Evolutionary conservation across 1,140 invertebrate species (phyloP).

Genomic region (Drosophila auraria): DNA sequence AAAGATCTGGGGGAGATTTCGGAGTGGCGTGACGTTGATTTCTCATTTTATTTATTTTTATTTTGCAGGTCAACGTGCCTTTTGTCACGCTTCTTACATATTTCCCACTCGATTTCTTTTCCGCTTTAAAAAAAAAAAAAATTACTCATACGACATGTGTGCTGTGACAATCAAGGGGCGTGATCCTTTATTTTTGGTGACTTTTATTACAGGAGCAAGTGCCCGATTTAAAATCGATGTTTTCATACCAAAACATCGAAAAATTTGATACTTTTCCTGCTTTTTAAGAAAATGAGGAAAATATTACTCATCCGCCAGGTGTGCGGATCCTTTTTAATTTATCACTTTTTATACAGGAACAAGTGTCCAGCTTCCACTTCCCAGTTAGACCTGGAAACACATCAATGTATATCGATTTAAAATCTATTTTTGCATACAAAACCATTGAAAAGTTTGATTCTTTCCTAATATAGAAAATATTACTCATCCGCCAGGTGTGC

Average conservation of each 20-base stretch:
- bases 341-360: not conserved
- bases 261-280: not conserved
- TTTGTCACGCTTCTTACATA: constrained; percentile 10
- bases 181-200: not conserved
- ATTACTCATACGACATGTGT: constrained; percentile 1
- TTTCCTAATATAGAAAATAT: not conserved
- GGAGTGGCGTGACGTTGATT: constrained; percentile 8
- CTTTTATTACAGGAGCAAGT: not conserved
- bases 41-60: not conserved
- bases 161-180: not conserved
- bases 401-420: not conserved
- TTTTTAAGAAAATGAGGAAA: not conserved
- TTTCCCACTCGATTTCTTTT: not conserved
- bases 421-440: not conserved
- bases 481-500: not conserved
- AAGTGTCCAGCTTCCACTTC: not conserved
- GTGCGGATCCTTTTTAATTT: not conserved
- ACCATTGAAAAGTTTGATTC: not conserved
- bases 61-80: constrained; percentile 12
- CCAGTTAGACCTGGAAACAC: not conserved
- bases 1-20: constrained; percentile 12
- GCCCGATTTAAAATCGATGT: not conserved
- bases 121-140: not conserved
- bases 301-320: constrained; percentile 4
- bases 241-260: not conserved